phyloP scores from a whole-genome alignment of 2,113 vertebrate genomes.

The Muscicapa adusta region DNA sequence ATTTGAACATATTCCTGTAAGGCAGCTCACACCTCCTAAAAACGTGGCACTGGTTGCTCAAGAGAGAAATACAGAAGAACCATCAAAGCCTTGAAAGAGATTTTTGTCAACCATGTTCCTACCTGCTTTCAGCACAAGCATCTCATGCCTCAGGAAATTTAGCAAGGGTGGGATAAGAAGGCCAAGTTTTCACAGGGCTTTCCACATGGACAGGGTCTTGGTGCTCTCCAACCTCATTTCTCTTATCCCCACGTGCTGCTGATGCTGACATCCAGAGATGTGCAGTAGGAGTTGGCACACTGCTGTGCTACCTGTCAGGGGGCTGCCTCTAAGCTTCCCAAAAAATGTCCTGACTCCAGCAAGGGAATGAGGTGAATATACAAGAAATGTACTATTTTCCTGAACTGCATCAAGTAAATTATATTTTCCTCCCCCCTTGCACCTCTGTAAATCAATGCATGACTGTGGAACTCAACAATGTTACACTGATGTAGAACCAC shows the following conservation, averaged over 20 bases:
- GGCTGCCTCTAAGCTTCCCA: neutral
- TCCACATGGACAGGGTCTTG: neutral
- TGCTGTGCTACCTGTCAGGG: neutral
- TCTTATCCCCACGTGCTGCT: neutral
- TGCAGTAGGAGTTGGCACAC: neutral
- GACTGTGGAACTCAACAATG: neutral
- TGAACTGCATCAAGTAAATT: neutral
- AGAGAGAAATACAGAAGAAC: neutral
- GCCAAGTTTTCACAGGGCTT: neutral
- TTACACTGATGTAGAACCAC: conserved; percentile 1
- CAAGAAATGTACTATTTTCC: neutral
- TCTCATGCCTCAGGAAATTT: neutral
- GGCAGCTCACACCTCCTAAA: neutral
- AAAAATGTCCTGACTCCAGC: neutral
- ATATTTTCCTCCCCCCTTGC: neutral
- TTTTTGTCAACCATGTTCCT: neutral
- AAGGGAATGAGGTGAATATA: neutral
- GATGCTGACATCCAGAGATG: neutral
- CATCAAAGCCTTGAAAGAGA: neutral
- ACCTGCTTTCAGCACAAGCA: neutral
- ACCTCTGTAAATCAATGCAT: neutral
- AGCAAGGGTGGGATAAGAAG: neutral
- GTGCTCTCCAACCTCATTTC: neutral
- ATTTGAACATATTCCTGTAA: neutral
- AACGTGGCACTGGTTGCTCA: neutral